Evolutionary conservation across 1,140 invertebrate species (phyloP).

Genomic region (Diorhabda carinulata): DNA sequence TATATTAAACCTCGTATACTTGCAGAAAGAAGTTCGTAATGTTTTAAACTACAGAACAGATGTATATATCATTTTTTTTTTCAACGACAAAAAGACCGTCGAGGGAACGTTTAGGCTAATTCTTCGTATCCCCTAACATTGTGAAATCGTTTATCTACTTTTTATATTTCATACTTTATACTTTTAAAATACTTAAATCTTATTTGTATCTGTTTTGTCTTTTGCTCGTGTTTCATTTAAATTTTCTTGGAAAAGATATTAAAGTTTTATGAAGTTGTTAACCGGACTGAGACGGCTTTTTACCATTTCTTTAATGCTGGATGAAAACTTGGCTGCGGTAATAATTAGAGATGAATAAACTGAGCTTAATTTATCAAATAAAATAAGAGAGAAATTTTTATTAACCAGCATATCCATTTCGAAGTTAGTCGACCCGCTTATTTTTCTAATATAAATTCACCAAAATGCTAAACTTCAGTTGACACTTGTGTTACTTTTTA

Average conservation of each 20-base stretch:
- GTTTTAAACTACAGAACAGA: neutral
- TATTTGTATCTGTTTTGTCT: neutral
- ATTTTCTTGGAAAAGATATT: neutral
- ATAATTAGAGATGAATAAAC: too few species aligned
- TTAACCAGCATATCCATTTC: too few species aligned
- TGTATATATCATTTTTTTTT: neutral
- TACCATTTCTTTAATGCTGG: neutral
- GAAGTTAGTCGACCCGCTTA: too few species aligned
- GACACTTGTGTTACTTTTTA: too few species aligned
- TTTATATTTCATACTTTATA: slow-evolving; percentile 1
- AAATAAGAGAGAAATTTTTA: too few species aligned
- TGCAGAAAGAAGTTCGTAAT: neutral
- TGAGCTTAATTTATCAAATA: too few species aligned
- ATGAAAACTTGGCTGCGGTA: too few species aligned
- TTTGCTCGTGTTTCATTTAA: slow-evolving; percentile 2
- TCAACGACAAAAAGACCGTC: neutral
- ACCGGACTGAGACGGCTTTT: neutral
- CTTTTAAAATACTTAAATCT: slow-evolving; percentile 1
- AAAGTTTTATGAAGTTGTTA: slow-evolving; percentile 3
- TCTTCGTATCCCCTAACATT: neutral
- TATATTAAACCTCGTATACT: too few species aligned
- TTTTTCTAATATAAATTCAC: too few species aligned
- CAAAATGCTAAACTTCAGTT: too few species aligned
- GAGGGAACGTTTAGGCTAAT: neutral
- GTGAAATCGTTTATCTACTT: slow-evolving; percentile 2